Evolutionary conservation across 2,888 invertebrate genomes (phyloP).

Genomic region (Stegophylla sp.): DNA sequence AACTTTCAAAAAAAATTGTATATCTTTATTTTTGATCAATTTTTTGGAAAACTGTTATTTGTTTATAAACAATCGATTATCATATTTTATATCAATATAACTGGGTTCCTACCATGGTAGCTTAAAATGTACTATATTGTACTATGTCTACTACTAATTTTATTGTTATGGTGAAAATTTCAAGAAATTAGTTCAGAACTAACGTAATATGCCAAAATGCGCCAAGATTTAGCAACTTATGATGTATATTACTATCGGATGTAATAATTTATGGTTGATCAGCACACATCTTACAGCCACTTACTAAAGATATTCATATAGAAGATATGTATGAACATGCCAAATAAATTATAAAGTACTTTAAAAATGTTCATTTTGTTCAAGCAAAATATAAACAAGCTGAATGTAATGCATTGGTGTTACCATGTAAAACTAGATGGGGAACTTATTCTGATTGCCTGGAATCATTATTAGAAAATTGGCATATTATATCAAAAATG

Average conservation of each 20-base stretch:
- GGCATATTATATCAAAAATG: background rate
- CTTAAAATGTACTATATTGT: no score
- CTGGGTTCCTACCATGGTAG: no score
- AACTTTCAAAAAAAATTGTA: no score
- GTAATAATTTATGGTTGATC: background rate
- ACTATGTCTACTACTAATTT: no score
- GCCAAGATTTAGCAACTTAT: conserved; percentile 22
- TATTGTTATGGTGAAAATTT: no score
- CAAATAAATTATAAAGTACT: conserved; percentile 9
- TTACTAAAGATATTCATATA: background rate
- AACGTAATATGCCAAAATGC: no score
- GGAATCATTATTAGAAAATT: conserved; percentile 13
- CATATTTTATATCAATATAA: no score
- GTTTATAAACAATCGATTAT: no score
- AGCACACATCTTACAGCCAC: conserved; percentile 8
- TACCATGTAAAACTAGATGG: conserved; percentile 5
- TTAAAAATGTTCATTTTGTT: conserved; percentile 10
- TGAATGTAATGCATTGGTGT: conserved; percentile 11
- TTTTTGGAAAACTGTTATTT: no score
- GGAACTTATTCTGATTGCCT: background rate
- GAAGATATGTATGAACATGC: background rate
- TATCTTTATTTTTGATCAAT: no score
- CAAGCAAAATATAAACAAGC: conserved; percentile 19
- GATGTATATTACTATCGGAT: conserved; percentile 12
- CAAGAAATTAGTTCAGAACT: no score